Conservation (phyloP, 2,113 vertebrate species). For the Centrocercus urophasianus region DNA sequence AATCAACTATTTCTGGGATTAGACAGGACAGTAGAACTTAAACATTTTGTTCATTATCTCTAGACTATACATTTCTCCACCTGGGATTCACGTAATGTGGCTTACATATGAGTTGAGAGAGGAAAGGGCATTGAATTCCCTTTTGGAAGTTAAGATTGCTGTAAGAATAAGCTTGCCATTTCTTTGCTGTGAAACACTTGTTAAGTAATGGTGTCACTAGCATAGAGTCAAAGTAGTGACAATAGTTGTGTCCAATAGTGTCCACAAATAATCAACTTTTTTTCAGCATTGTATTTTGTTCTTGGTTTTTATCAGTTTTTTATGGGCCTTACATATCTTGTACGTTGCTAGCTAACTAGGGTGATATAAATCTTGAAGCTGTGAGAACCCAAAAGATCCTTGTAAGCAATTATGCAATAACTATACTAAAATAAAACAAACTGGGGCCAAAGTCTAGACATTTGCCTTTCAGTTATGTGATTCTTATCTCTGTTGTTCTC, state of each 20-base stretch:
- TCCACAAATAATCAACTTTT: not conserved
- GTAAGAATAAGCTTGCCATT: not conserved
- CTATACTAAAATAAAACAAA: constrained; percentile 34
- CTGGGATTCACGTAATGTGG: not conserved
- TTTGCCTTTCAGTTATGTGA: constrained; percentile 12
- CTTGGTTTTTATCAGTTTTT: not conserved
- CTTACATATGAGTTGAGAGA: not conserved
- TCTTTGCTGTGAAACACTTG: not conserved
- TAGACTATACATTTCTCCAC: not conserved
- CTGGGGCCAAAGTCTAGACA: not conserved
- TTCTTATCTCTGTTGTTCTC: constrained; percentile 17
- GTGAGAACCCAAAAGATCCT: constrained; percentile 5
- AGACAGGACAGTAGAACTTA: not conserved
- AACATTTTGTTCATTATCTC: not conserved
- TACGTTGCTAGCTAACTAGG: not conserved
- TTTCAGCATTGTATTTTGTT: not conserved
- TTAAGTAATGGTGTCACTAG: not conserved
- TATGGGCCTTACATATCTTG: not conserved
- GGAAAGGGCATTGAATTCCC: not conserved
- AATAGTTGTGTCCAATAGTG: not conserved
- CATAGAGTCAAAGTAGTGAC: not conserved
- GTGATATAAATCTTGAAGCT: not conserved
- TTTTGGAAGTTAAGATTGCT: not conserved
- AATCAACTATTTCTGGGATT: not conserved
- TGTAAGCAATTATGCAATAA: constrained; percentile 8